Evolutionary conservation across 2,888 invertebrate species (phyloP).

Genomic region (Uloborus plumipes): DNA sequence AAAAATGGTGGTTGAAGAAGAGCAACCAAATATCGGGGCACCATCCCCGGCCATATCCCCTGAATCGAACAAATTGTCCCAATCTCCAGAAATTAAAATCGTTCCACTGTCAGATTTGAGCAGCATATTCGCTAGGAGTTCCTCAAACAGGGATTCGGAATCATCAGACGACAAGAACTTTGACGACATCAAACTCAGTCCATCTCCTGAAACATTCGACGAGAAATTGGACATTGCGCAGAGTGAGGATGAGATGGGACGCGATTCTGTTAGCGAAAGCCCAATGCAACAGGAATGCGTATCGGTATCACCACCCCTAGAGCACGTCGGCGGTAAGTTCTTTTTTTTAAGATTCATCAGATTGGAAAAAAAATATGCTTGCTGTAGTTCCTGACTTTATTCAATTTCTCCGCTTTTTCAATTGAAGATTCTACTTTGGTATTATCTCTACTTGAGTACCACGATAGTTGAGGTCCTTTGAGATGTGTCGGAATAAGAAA

Average conservation of each 20-base stretch:
- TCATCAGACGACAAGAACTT: not conserved
- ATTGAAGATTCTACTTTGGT: no score
- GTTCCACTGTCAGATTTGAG: slow-evolving; percentile 38
- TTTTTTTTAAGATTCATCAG: no score
- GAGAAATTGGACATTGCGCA: not conserved
- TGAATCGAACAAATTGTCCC: slow-evolving; percentile 17
- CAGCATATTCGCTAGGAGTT: slow-evolving; percentile 21
- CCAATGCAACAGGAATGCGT: not conserved
- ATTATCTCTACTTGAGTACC: no score
- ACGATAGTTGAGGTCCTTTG: no score
- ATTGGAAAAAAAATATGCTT: no score
- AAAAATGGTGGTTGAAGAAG: slow-evolving; percentile 46
- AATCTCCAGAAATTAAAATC: slow-evolving; percentile 28
- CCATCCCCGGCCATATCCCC: slow-evolving; percentile 22
- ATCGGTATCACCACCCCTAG: not conserved
- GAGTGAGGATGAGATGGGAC: not conserved
- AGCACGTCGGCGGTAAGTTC: not conserved
- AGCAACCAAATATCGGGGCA: slow-evolving; percentile 10
- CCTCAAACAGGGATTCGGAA: not conserved
- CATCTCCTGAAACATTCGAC: slow-evolving; percentile 5
- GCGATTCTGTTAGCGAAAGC: not conserved
- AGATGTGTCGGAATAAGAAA: no score
- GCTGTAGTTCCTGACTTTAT: no score
- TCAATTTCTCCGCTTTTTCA: no score
- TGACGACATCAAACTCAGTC: not conserved